Base-by-base conservation (phyloP, 1,140 invertebrate species). In the Sycobia sp. region DNA sequence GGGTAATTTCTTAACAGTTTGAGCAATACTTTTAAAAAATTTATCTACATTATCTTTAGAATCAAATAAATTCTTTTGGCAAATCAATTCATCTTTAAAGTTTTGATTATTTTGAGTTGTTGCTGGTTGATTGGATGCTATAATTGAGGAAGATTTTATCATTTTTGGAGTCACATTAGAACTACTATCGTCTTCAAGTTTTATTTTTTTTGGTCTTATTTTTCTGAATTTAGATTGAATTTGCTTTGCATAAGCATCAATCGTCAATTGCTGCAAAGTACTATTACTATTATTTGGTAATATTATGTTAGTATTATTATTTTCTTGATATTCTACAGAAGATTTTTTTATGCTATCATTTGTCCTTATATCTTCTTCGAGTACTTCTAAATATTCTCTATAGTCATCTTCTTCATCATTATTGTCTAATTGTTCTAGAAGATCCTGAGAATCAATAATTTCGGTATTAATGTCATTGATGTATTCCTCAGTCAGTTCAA, bases 21-120 rank as follows among this genome's bases (percentile, higher is more conserved):
- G 71, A 4, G 75, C 73, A 72, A 82, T 79, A 34, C 72, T 79
- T 1, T 74, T 68, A n/a, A 79, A 81, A 67, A 82, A 82, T 13
- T 76, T 22, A 67, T 80, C 75, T 47, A 74, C 71, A 60, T 71
- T 77, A 53, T 50, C 73, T 61, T 77, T 77, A 7, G 63, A 18
- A 22, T 65, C 56, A 59, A 51, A 46, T 4, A n/a, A 29, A 39
- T 36, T 43, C 44, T 53, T 46, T 39, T 36, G 10, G 23, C 18
- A 11, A 44, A 18, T 9, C 25, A 18, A 25, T 43, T 54, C 57
- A 25, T 41, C 27, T 62, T 56, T 55, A 1, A 49, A 10, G 18
- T 8, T 47, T 62, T 54, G 50, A 39, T 39, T 29, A 60, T 32
- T 50, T 41, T 18, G 3, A 41, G 38, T 11, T 49, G 18, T 54